A percentile compares a stretch with the other conserved stretches of the same genome.
Evolutionary conservation across 2,113 vertebrate species (phyloP).

Genomic region (Oxyruncus cristatus): DNA sequence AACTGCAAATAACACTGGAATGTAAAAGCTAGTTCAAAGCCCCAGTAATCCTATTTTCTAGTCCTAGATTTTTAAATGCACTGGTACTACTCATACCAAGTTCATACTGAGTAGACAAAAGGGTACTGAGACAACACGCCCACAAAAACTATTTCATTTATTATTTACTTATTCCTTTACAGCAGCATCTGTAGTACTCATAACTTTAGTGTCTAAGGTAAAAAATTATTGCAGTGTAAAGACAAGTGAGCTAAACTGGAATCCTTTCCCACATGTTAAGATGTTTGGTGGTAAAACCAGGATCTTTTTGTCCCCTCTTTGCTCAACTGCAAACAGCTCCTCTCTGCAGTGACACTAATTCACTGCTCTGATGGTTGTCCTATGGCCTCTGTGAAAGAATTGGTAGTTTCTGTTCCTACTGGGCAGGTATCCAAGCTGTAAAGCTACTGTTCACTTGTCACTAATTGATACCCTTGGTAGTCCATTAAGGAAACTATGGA

Average conservation of each 20-base stretch:
- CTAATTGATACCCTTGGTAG: conserved; percentile 62
- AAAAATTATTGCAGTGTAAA: background rate
- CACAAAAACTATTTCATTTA: background rate
- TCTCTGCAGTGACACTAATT: conserved; percentile 6
- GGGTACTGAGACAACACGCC: background rate
- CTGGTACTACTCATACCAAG: background rate
- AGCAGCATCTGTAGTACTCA: background rate
- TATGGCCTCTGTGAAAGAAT: conserved; percentile 28
- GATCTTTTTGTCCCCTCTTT: background rate
- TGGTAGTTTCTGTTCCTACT: conserved; percentile 47
- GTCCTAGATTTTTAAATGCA: background rate
- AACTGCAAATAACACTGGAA: background rate
- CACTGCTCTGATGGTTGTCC: background rate
- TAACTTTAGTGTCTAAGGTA: background rate
- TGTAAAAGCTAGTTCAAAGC: background rate
- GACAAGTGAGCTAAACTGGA: background rate
- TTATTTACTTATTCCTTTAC: background rate
- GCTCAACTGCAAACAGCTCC: background rate
- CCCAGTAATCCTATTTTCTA: background rate
- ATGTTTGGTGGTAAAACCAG: background rate
- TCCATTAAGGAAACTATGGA: conserved; percentile 54
- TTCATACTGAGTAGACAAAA: background rate
- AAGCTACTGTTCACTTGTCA: conserved; percentile 58
- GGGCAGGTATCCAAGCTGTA: conserved; percentile 65
- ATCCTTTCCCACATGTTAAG: background rate